Base-by-base conservation (phyloP, 2,113 vertebrate species). In the Peromyscus leucopus region DNA sequence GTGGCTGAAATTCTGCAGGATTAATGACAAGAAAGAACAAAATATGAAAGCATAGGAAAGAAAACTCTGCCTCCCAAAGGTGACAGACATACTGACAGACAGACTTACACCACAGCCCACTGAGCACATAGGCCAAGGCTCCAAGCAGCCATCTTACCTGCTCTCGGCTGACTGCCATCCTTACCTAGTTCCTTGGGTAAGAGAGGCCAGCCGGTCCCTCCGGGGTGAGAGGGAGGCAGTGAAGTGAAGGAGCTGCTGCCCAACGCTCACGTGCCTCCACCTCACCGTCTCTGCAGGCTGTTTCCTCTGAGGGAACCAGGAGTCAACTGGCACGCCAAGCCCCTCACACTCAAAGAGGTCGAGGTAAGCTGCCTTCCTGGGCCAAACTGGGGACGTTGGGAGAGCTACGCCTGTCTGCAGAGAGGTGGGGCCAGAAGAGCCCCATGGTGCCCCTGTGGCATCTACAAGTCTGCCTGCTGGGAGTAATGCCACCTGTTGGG, bases 291-390 rank as follows among this genome's bases (percentile, higher is more conserved):
- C 96, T 90, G 0, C 82, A 99, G 99, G 99, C 96, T 99, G 10
- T 99, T 99, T 98, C 99, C 99, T 78, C 98, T 99, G 90, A 99
- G 99, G 85, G 99, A 99, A 84, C 99, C 97, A 0, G 99, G 99
- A 36, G 99, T 99, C 98, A 99, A 99, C 98, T 99, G 98, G 97
- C 98, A 98, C 65, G 99, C 99, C 91, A 99, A 76, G 93, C 99
- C 99, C 36, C 99, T 99, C 92, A 99, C 99, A 0, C 98, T 98
- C 90, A 99, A 97, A 90, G 99, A 99, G 98, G 99, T 99, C 28
- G 97, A 99, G 99, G 99, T 99, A 97, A 97, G 98, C 88, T 42
- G 28, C 13, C 7, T 9, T 28, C 57, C 39, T 26, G 5, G 8
- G 28, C 10, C 0, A 11, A 65, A 17, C 0, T 59, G 0, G 0